Evolutionary conservation across 2,797 vertebrate genomes (phyloP).

Genomic region (Onychomys leucogaster): DNA sequence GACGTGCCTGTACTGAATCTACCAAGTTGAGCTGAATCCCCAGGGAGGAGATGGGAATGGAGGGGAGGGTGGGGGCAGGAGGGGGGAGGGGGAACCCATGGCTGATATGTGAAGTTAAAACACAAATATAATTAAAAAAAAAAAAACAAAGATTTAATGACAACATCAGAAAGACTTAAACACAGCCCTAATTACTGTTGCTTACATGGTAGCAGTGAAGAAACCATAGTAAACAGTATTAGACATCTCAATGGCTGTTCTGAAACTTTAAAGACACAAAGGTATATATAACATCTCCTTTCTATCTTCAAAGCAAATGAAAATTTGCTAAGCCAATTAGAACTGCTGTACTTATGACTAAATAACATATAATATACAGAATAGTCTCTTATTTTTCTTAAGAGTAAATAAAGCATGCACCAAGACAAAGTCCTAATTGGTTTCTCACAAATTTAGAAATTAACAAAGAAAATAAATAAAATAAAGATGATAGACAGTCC

Average conservation of each 20-base stretch:
- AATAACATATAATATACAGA: background rate
- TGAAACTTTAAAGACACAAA: conserved; percentile 56
- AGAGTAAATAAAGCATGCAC: conserved; percentile 29
- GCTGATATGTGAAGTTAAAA: no score
- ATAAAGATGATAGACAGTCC: conserved; percentile 1
- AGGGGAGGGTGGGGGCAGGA: no score
- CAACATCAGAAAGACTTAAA: background rate
- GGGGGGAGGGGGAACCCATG: no score
- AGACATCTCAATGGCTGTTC: conserved; percentile 7
- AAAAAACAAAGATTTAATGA: no score
- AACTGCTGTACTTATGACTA: background rate
- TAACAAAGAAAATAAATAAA: background rate
- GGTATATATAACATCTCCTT: background rate
- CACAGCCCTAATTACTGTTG: conserved; percentile 31
- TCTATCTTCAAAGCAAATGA: conserved; percentile 1
- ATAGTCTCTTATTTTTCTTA: background rate
- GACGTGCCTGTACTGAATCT: no score
- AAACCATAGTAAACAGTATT: background rate
- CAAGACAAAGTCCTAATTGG: background rate
- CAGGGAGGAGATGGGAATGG: no score
- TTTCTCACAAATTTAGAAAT: conserved; percentile 60
- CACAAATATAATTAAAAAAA: no score
- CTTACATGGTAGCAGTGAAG: background rate
- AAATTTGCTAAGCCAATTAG: conserved; percentile 46
- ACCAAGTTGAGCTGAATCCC: no score